phyloP scores from a whole-genome alignment of 1,140 invertebrate species.

The Drosophila parabipectinata region DNA sequence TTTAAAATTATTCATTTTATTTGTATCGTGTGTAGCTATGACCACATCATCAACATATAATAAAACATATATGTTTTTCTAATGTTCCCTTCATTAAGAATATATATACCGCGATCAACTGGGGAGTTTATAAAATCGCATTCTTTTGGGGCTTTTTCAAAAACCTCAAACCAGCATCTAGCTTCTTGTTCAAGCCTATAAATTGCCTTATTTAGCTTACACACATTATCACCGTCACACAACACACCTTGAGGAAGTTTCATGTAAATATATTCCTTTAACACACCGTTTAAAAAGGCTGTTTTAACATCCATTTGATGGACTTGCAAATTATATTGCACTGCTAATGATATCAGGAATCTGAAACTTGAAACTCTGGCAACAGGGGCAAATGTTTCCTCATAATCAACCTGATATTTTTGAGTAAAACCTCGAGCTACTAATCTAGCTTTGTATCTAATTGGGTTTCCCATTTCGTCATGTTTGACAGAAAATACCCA shows the following conservation, averaged over 20 bases:
- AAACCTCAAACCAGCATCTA: conserved; percentile 54
- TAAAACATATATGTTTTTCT: conserved; percentile 5
- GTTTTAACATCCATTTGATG: conserved; percentile 78
- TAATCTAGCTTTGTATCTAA: conserved; percentile 77
- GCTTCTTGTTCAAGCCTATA: conserved; percentile 84
- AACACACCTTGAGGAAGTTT: conserved; percentile 78
- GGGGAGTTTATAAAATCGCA: conserved; percentile 3
- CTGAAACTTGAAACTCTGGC: conserved; percentile 33
- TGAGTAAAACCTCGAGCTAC: conserved; percentile 84
- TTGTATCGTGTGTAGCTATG: background rate
- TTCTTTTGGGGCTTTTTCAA: conserved; percentile 10
- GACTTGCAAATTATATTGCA: conserved; percentile 67
- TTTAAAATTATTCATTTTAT: background rate
- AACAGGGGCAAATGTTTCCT: conserved; percentile 50
- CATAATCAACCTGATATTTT: conserved; percentile 75
- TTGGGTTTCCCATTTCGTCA: conserved; percentile 32
- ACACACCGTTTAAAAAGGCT: conserved; percentile 82
- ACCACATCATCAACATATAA: conserved; percentile 1
- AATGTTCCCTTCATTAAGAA: conserved; percentile 1
- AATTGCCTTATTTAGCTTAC: conserved; percentile 79
- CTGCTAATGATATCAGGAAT: conserved; percentile 20
- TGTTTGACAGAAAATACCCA: conserved; percentile 12
- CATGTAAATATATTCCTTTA: conserved; percentile 83
- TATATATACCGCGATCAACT: conserved; percentile 9
- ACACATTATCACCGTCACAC: conserved; percentile 48